Evolutionary conservation across 2,888 invertebrate species (phyloP), one percentile per base, ranked within the genome.

Genomic region (Molanna angustata): DNA sequence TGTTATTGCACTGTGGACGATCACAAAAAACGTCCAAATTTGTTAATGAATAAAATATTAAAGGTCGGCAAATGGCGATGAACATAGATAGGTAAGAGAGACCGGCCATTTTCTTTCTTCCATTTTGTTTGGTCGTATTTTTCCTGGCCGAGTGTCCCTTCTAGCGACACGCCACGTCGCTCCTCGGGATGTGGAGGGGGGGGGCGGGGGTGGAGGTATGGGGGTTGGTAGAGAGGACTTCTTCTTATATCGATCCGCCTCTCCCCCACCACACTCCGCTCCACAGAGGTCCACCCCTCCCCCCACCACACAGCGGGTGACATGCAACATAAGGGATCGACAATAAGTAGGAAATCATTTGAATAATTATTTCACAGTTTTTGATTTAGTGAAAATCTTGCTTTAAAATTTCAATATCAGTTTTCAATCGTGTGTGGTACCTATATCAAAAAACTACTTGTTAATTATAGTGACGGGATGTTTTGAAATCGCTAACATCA

Each of bases 61-160:
- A 27, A 27, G 11, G 11, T 11, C 4, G 27, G 35, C 6, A 35
- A 35, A 35, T 35, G 14, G 6, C 35, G n/a, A 35, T 35, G 6
- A 7, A 9, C 13, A n/a, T n/a, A n/a, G n/a, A 27, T 11, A 11
- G 27, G 27, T 39, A 14, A 39, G 9, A 41, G 41, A 11, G 11
- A 31, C 35, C 33, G n/a, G 41, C 41, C 41, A 47, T 47, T 35
- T 47, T 37, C 17, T 16, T 37, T 52, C 60, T 60, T 58, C 60
- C 60, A 60, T 58, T 61, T 61, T 61, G 57, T 65, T 67, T 73
- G 67, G 73, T 74, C 74, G 74, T 76, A 73, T 73, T 74, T 71
- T 69, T 71, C 69, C 69, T 60, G 61, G 41, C 52, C 49, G 54
- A 58, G 51, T 56, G 52, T 55, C 56, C 57, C 53, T 58, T 47